Conservation (phyloP, 2,797 vertebrate genomes). For the Anolis apletophallus region DNA sequence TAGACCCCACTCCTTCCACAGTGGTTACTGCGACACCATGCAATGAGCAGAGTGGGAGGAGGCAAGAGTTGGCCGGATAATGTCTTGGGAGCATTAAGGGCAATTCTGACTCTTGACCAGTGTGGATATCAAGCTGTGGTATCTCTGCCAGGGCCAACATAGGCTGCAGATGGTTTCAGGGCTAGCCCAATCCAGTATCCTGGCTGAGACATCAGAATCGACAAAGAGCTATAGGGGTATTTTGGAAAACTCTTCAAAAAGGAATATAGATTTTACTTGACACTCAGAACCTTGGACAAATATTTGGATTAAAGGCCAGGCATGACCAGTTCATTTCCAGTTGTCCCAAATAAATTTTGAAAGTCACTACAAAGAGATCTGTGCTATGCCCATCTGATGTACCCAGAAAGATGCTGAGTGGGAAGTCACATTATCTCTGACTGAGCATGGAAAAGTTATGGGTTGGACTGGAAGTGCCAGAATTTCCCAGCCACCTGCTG, state of each 20-base stretch:
- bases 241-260: not conserved
- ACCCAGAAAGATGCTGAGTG: not conserved
- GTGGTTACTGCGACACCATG: conserved; percentile 83
- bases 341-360: not conserved
- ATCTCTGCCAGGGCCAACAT: not conserved
- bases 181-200: not conserved
- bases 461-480: no score
- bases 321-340: not conserved
- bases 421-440: not conserved
- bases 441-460: no score
- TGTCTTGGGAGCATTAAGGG: conserved; percentile 74
- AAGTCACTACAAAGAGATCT: not conserved
- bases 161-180: not conserved
- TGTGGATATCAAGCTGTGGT: not conserved
- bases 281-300: not conserved
- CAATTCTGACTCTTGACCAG: not conserved
- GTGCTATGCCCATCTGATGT: not conserved
- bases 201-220: not conserved
- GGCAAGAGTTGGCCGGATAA: conserved; percentile 81
- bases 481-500: no score
- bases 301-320: not conserved
- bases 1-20: conserved; percentile 85
- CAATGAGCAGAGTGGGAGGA: conserved; percentile 82
- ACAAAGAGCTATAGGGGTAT: not conserved
- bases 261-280: not conserved